Base-by-base conservation (phyloP, 2,888 invertebrate species). In the Salpingus planirostris region DNA sequence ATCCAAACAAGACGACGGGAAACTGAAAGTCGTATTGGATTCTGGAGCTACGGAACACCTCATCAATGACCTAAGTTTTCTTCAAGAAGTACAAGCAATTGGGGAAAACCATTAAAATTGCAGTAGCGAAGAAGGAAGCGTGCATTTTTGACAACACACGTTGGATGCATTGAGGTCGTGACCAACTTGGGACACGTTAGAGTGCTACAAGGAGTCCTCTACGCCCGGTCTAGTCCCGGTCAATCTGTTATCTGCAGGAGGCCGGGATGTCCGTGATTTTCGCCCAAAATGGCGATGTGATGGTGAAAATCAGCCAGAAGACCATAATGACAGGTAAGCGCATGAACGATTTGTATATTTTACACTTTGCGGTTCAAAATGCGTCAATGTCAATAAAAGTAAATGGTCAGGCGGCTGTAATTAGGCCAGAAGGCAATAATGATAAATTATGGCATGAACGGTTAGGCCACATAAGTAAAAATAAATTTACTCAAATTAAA, bases 221-320 rank as follows among this genome's bases (percentile, higher is more conserved):
- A 42, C 33, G 52, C 51, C 28, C 54, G 23, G 44, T 55, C 34
- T 55, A 57, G 33, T 31, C 54, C 11, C 33, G 53, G 5, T 54
- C 54, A 2, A 53, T 55, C 21, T 32, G 32, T 29, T 38, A 12
- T 7, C 26, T 42, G 3, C 38, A 43, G 26, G 24, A 49, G 28
- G 42, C 46, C 21, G 54, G 52, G n/a, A 47, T 54, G 44, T 44
- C 41, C 11, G 46, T 60, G 7, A 48, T 36, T 13, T 58, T 54
- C 27, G 37, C 46, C 24, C 40, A 52, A 33, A 33, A 47, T 33
- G 54, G 54, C 6, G 6, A 18, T 10, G 48, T 49, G 2, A 36
- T 44, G 27, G 29, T 24, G 42, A 30, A 46, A 34, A 26, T 43
- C 40, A 26, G 36, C 33, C 22, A 36, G 36, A 37, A 42, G 44